These are phyloP conservation scores for Hyperoplus lanceolatus DNA, from an alignment of 2,797 vertebrate genomes.

Conservation along the genomic window DNA sequence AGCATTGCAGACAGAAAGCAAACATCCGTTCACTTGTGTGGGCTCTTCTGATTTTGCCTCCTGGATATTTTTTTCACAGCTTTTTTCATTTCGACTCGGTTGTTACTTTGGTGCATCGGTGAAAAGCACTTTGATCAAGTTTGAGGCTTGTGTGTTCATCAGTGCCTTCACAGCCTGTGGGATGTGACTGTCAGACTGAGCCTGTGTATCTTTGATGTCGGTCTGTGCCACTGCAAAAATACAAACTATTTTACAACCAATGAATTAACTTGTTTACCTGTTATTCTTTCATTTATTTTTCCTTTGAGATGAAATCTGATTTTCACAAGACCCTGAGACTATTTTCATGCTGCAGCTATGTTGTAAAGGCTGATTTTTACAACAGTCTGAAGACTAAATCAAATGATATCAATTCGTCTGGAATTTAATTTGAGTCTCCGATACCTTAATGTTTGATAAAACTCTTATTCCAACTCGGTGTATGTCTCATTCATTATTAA, in stretches of 20 bases:
- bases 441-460: too few relatives aligned
- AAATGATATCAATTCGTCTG: not conserved
- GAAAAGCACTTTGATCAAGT: slow-evolving; percentile 1
- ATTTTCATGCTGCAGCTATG: not conserved
- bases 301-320: not conserved
- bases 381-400: not conserved
- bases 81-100: not conserved
- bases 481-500: not conserved
- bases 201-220: not conserved
- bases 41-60: not conserved
- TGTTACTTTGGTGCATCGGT: not conserved
- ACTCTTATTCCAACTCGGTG: not conserved
- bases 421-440: too few relatives aligned
- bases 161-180: not conserved
- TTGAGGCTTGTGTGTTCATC: not conserved
- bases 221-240: not conserved
- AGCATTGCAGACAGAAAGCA: not conserved
- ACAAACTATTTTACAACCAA: not conserved
- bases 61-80: not conserved
- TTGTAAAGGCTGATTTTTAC: not conserved
- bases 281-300: not conserved
- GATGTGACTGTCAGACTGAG: slow-evolving; percentile 3
- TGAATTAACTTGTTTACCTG: not conserved
- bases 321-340: not conserved
- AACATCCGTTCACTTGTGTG: not conserved